phyloP scores from a whole-genome alignment of 2,113 vertebrate species.

The Nicator chloris region DNA sequence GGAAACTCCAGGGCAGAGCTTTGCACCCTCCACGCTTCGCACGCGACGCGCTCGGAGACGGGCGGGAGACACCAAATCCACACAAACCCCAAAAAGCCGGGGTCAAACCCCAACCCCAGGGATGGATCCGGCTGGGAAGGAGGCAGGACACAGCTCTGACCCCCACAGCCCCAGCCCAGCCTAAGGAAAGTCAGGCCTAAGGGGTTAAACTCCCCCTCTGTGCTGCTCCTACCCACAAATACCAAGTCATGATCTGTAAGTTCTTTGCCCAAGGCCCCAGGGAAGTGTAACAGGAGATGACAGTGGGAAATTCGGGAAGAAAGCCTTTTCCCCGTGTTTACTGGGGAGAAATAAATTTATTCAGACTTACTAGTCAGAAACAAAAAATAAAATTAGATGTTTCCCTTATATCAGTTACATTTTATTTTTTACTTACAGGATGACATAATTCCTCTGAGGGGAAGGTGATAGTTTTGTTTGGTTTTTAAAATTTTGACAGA shows the following conservation, averaged over 20 bases:
- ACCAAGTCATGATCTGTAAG: background rate
- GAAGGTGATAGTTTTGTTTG: background rate
- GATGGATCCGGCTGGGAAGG: fast-evolving
- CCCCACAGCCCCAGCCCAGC: fast-evolving
- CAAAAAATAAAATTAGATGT: background rate
- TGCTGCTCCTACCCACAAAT: background rate
- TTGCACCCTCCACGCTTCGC: too few relatives aligned
- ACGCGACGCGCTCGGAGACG: fast-evolving
- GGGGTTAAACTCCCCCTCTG: background rate
- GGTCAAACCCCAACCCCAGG: fast-evolving
- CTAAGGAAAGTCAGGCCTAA: background rate
- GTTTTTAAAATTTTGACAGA: background rate
- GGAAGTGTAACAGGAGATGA: background rate
- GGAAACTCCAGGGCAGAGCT: background rate
- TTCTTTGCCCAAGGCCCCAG: background rate
- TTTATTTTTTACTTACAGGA: background rate
- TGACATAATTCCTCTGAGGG: background rate
- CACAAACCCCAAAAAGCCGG: fast-evolving
- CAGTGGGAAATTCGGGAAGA: background rate
- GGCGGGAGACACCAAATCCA: background rate
- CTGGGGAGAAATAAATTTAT: background rate
- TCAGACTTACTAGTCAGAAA: background rate
- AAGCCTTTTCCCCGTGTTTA: background rate
- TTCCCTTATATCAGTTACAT: background rate
- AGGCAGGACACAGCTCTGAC: background rate